Evolutionary conservation across 2,113 vertebrate species (phyloP).

Genomic region (Lates calcarifer): DNA sequence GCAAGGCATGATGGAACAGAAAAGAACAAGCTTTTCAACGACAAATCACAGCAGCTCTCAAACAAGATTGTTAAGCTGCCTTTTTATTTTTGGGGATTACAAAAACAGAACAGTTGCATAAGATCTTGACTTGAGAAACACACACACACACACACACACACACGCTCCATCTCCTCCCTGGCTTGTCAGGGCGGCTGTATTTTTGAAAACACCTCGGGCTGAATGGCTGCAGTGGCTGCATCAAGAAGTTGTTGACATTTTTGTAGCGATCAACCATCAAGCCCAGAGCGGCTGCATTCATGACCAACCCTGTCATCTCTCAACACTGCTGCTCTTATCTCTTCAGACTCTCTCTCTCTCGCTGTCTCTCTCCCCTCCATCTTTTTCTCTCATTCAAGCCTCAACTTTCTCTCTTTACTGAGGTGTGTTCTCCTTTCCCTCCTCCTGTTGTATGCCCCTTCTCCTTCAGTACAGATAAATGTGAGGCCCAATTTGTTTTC

Average conservation of each 20-base stretch:
- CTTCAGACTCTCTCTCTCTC: slow-evolving; percentile 24
- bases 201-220: slow-evolving; percentile 73
- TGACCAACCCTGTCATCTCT: slow-evolving; percentile 79
- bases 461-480: background rate
- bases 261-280: slow-evolving; percentile 85
- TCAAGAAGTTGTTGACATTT: slow-evolving; percentile 84
- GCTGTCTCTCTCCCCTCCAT: slow-evolving; percentile 5
- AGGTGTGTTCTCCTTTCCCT: background rate
- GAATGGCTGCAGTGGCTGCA: slow-evolving; percentile 80
- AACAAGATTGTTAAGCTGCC: slow-evolving; percentile 32
- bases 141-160: slow-evolving; percentile 22
- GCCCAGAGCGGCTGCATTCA: slow-evolving; percentile 79
- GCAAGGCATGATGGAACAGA: slow-evolving; percentile 39
- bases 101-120: slow-evolving; percentile 79
- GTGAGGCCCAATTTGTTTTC: background rate
- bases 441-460: background rate
- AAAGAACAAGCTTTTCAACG: slow-evolving; percentile 43
- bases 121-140: slow-evolving; percentile 41
- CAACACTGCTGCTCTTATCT: slow-evolving; percentile 82
- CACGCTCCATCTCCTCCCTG: slow-evolving; percentile 39
- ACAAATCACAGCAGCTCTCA: slow-evolving; percentile 19
- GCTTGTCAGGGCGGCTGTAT: slow-evolving; percentile 61
- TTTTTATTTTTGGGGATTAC: slow-evolving; percentile 52
- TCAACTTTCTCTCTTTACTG: slow-evolving; percentile 28
- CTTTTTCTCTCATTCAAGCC: background rate